phyloP scores from a whole-genome alignment of 2,888 invertebrate species.

The Lithodes maja region DNA sequence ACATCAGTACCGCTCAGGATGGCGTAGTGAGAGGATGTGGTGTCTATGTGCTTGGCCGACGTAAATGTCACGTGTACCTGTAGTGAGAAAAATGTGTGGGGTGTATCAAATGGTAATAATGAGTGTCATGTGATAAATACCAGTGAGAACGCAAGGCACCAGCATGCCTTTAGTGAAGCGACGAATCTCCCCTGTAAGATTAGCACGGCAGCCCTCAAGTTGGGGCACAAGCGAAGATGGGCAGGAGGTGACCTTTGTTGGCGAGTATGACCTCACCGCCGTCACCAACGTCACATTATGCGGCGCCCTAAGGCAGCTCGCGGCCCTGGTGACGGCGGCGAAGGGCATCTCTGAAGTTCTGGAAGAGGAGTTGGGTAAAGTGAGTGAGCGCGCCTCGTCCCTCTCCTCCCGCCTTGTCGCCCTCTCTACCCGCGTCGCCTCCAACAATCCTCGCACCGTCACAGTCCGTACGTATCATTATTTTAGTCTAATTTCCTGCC shows the following conservation, averaged over 20 bases:
- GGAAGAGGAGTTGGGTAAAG: conserved; percentile 83
- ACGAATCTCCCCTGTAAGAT: conserved; percentile 52
- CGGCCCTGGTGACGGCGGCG: conserved; percentile 87
- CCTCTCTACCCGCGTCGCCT: conserved; percentile 83
- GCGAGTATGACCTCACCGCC: conserved; percentile 86
- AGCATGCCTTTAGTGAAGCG: conserved; percentile 70
- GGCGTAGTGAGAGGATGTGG: conserved; percentile 38
- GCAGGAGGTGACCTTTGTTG: conserved; percentile 52
- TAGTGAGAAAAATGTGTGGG: conserved; percentile 20
- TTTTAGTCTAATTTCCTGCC: background rate
- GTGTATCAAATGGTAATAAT: conserved; percentile 2
- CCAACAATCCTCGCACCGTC: conserved; percentile 90
- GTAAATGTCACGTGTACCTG: conserved; percentile 40
- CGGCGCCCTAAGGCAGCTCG: conserved; percentile 88
- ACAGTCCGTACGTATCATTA: conserved; percentile 90
- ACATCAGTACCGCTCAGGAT: conserved; percentile 54
- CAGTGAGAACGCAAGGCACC: conserved; percentile 13
- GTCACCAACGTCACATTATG: conserved; percentile 91
- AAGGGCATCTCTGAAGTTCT: conserved; percentile 91
- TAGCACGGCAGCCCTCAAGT: conserved; percentile 60
- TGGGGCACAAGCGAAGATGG: conserved; percentile 53
- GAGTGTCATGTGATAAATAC: conserved; percentile 31
- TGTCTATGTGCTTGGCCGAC: background rate
- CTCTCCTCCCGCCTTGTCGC: conserved; percentile 83
- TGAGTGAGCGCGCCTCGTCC: conserved; percentile 83